These are phyloP conservation scores for Pocillopora grandis DNA, from an alignment of 92 coral and sea anemone species.

Conservation along the genomic window DNA sequence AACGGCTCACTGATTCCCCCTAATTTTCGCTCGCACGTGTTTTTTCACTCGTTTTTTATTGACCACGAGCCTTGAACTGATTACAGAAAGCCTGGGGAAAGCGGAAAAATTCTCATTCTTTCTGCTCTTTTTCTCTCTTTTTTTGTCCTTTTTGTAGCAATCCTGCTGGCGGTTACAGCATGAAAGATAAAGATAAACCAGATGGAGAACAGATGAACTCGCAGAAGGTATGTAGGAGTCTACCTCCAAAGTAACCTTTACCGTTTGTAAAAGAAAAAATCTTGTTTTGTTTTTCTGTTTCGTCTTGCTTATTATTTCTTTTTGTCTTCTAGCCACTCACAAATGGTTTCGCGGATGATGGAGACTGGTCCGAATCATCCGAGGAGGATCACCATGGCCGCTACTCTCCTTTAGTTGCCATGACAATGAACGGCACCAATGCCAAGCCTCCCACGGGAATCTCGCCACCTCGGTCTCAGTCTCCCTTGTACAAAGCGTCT, in stretches of 20 bases:
- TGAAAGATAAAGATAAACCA: conserved; percentile 16
- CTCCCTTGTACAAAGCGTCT: conserved; percentile 57
- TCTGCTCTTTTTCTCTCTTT: not conserved
- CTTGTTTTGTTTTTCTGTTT: too few relatives aligned
- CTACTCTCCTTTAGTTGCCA: conserved; percentile 57
- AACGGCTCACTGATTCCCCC: too few relatives aligned
- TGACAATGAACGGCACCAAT: conserved; percentile 60
- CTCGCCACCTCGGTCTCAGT: conserved; percentile 63
- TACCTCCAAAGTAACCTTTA: too few relatives aligned
- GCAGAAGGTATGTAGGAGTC: too few relatives aligned
- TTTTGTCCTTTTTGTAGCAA: not conserved
- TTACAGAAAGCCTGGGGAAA: too few relatives aligned
- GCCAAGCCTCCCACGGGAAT: conserved; percentile 42
- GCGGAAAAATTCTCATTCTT: too few relatives aligned
- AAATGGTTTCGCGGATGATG: conserved; percentile 75
- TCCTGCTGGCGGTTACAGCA: not conserved
- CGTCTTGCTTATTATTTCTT: not conserved
- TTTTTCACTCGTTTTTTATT: too few relatives aligned
- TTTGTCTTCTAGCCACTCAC: conserved; percentile 48
- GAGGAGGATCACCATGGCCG: conserved; percentile 64
- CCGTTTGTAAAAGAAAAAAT: too few relatives aligned
- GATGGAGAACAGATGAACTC: conserved; percentile 21
- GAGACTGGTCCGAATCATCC: conserved; percentile 91
- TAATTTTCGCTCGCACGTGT: too few relatives aligned
- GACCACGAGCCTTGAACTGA: too few relatives aligned